These are phyloP conservation scores for Eledone cirrhosa DNA, from an alignment of 2,888 invertebrate genomes.

Conservation along the genomic window DNA sequence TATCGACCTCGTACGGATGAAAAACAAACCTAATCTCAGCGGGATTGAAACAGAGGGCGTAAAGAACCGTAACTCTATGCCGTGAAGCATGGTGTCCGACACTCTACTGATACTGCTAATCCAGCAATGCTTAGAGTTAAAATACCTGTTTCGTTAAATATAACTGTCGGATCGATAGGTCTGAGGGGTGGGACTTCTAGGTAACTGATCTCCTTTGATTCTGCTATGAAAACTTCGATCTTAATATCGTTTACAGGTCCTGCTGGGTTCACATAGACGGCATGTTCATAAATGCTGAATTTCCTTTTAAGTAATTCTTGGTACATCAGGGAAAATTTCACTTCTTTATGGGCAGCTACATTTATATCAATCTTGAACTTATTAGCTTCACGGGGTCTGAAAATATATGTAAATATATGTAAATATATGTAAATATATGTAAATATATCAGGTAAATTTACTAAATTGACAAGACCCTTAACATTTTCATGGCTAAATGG, in stretches of 20 bases:
- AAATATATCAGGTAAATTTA: too few relatives aligned
- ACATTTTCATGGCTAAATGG: too few relatives aligned
- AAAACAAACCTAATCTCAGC: too few relatives aligned
- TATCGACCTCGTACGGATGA: too few relatives aligned
- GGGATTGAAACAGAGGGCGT: too few relatives aligned
- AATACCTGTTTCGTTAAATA: background rate
- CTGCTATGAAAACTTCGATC: conserved; percentile 75
- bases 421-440: too few relatives aligned
- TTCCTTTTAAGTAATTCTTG: conserved; percentile 76
- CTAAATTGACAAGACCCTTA: too few relatives aligned
- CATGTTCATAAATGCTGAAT: conserved; percentile 76
- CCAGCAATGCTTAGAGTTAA: too few relatives aligned
- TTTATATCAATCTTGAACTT: conserved; percentile 71
- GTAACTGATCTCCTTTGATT: conserved; percentile 70
- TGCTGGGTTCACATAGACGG: conserved; percentile 77
- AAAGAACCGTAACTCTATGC: too few relatives aligned
- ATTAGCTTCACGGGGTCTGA: conserved; percentile 56
- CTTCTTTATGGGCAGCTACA: conserved; percentile 74
- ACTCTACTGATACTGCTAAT: too few relatives aligned
- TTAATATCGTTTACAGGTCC: conserved; percentile 74
- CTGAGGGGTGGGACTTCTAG: conserved; percentile 50
- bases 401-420: conserved; percentile 24
- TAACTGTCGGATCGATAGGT: too few relatives aligned
- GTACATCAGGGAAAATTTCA: conserved; percentile 78
- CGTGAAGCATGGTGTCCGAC: too few relatives aligned